These are phyloP conservation scores for Operophtera brumata DNA, from an alignment of 2,888 invertebrate species.

Conservation along the genomic window DNA sequence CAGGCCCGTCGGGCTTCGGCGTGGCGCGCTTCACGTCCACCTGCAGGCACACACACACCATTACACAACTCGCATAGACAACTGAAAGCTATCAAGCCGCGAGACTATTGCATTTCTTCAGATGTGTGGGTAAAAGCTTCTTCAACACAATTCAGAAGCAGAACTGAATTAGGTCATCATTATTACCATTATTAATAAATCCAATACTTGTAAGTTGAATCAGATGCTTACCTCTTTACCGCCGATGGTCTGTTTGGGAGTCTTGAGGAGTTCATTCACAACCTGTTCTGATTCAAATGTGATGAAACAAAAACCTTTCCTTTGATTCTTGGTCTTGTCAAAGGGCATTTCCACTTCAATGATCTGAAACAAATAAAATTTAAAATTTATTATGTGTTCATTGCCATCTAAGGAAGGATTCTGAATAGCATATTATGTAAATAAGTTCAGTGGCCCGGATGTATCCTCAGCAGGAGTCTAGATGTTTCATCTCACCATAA, in stretches of 20 bases:
- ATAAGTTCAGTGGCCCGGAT: slow-evolving; percentile 71
- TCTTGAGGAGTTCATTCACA: slow-evolving; percentile 94
- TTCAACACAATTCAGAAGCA: slow-evolving; percentile 34
- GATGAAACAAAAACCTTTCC: slow-evolving; percentile 98
- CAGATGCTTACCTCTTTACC: slow-evolving; percentile 89
- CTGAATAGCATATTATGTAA: neutral
- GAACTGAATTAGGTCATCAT: slow-evolving; percentile 34
- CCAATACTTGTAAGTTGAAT: neutral
- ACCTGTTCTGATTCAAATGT: slow-evolving; percentile 98
- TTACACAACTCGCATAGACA: neutral
- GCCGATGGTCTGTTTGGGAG: slow-evolving; percentile 95
- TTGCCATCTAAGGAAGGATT: neutral
- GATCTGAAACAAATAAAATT: slow-evolving; percentile 82
- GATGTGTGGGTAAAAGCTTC: slow-evolving; percentile 22
- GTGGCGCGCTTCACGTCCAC: slow-evolving; percentile 98
- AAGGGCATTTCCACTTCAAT: slow-evolving; percentile 98
- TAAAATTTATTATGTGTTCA: neutral
- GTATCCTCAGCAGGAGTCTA: slow-evolving; percentile 63
- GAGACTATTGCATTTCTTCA: neutral
- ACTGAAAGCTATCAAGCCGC: neutral
- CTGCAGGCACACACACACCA: slow-evolving; percentile 54
- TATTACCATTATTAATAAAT: neutral
- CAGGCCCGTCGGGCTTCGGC: slow-evolving; percentile 90
- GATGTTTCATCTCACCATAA: slow-evolving; percentile 72
- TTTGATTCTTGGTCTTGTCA: slow-evolving; percentile 97